These are phyloP conservation scores for Mastomys coucha DNA, from an alignment of 2,113 vertebrate species.

Conservation along the genomic window DNA sequence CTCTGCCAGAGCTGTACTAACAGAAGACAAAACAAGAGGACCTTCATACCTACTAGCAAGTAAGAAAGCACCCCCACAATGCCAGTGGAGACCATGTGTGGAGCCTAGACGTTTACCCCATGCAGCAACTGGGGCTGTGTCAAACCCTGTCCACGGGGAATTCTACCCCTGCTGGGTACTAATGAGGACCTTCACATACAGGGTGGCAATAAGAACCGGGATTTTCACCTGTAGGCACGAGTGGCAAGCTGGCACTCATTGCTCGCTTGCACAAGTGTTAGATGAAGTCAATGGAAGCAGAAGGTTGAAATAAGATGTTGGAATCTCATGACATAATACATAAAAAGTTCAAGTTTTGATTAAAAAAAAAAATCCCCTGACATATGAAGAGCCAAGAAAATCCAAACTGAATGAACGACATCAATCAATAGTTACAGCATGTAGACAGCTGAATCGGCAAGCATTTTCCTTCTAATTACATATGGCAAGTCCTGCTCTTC, in stretches of 20 bases:
- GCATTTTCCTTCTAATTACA: background rate
- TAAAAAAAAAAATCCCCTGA: conserved; percentile 27
- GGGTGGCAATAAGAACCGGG: background rate
- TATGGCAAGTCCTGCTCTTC: background rate
- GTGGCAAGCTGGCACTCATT: background rate
- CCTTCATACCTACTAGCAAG: background rate
- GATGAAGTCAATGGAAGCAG: background rate
- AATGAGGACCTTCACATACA: background rate
- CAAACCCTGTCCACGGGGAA: background rate
- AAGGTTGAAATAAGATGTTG: background rate
- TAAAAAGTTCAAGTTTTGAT: background rate
- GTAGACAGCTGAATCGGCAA: background rate
- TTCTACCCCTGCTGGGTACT: background rate
- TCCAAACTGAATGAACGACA: conserved; percentile 8
- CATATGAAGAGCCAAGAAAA: background rate
- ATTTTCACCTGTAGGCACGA: background rate
- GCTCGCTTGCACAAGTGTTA: background rate
- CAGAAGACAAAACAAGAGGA: background rate
- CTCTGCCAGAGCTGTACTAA: background rate
- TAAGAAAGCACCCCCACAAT: background rate
- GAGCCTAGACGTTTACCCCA: background rate
- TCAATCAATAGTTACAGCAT: background rate
- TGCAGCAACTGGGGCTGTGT: background rate
- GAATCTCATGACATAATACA: background rate
- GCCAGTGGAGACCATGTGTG: background rate